phyloP scores from a whole-genome alignment of 2,888 invertebrate species.

The Catocala nupta region DNA sequence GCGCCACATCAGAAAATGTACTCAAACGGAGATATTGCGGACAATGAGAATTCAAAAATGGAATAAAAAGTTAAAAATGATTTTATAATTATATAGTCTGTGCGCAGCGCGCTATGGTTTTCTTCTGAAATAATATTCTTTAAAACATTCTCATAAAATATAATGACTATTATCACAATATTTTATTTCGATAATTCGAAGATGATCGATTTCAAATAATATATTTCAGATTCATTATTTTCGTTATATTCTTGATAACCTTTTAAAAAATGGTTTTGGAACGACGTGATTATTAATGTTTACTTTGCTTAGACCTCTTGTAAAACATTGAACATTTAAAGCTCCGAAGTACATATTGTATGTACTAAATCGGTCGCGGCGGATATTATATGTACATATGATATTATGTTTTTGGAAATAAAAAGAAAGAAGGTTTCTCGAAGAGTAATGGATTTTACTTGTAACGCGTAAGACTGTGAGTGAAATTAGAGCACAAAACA shows the following conservation, averaged over 20 bases:
- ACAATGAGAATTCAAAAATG: conserved; percentile 42
- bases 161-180: too few species aligned
- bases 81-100: background rate
- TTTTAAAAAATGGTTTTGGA: background rate
- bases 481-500: conserved; percentile 12
- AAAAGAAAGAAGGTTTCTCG: conserved; percentile 31
- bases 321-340: too few species aligned
- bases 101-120: background rate
- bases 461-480: conserved; percentile 34
- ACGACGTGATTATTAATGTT: too few species aligned
- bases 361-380: too few species aligned
- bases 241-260: too few species aligned
- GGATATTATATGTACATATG: too few species aligned
- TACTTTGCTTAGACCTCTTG: too few species aligned
- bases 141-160: background rate
- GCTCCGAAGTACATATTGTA: too few species aligned
- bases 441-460: conserved; percentile 59
- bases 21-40: conserved; percentile 45
- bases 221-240: too few species aligned
- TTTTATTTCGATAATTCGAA: too few species aligned
- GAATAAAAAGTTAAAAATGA: conserved; percentile 21
- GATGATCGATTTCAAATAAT: too few species aligned
- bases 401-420: conserved; percentile 24
- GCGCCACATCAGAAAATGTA: conserved; percentile 49
- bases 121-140: background rate